These are phyloP conservation scores for Pseudopleuronectes americanus DNA, from an alignment of 2,797 vertebrate genomes.

Conservation along the genomic window DNA sequence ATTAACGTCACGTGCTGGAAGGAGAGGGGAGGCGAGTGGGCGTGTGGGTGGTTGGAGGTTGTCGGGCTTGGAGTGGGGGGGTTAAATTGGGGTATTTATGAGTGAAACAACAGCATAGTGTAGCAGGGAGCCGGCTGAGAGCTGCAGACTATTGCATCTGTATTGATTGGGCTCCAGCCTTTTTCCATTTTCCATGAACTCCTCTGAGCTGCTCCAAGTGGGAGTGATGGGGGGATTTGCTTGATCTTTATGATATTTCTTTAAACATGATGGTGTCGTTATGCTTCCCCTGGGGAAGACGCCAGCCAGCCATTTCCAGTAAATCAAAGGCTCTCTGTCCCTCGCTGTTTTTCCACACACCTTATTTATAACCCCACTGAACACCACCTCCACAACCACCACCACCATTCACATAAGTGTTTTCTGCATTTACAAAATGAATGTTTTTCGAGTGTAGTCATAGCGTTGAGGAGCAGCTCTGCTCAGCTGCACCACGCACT, in stretches of 20 bases:
- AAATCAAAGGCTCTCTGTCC: slow-evolving; percentile 76
- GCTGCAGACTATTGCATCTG: slow-evolving; percentile 84
- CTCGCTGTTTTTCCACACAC: slow-evolving; percentile 64
- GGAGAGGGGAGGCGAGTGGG: slow-evolving; percentile 15
- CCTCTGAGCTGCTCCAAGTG: slow-evolving; percentile 78
- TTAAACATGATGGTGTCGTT: slow-evolving; percentile 84
- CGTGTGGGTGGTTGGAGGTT: slow-evolving; percentile 3
- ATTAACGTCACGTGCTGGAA: slow-evolving; percentile 49
- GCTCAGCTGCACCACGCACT: slow-evolving; percentile 18
- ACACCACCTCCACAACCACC: slow-evolving; percentile 37
- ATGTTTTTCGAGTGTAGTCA: slow-evolving; percentile 54
- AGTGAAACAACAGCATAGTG: slow-evolving; percentile 71
- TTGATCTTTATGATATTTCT: slow-evolving; percentile 86
- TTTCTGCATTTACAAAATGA: slow-evolving; percentile 58
- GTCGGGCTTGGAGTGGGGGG: slow-evolving; percentile 1
- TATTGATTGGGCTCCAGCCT: slow-evolving; percentile 83
- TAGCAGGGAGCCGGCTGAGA: slow-evolving; percentile 74
- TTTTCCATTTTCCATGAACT: slow-evolving; percentile 87
- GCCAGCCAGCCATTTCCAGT: slow-evolving; percentile 76
- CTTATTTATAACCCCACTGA: slow-evolving; percentile 79
- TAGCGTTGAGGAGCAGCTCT: slow-evolving; percentile 28
- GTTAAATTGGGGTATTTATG: slow-evolving; percentile 50
- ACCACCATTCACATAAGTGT: slow-evolving; percentile 66
- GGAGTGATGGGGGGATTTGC: slow-evolving; percentile 78
- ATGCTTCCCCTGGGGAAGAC: slow-evolving; percentile 72